Conservation (phyloP, 2,888 invertebrate genomes). For the Seladonia tumulorum region DNA sequence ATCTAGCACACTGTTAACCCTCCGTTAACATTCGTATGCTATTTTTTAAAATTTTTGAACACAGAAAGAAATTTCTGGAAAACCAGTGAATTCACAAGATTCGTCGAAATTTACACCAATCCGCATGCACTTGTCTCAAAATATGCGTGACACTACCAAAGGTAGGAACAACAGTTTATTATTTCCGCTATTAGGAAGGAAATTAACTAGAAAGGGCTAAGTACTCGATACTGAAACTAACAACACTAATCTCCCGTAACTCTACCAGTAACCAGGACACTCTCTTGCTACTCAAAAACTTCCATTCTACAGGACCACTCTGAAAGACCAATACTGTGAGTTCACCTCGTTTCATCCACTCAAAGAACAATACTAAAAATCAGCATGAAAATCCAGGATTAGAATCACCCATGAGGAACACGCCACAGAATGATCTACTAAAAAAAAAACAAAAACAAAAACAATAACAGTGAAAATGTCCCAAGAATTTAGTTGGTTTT, state of each 20-base stretch:
- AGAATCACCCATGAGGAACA: background rate
- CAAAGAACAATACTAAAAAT: background rate
- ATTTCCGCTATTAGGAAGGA: background rate
- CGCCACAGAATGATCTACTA: background rate
- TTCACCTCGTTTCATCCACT: background rate
- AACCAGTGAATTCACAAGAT: constrained; percentile 20
- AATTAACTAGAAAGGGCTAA: background rate
- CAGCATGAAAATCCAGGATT: background rate
- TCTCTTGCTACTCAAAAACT: background rate
- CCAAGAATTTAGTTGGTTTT: constrained; percentile 16
- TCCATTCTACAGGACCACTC: background rate
- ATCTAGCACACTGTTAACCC: too few relatives aligned
- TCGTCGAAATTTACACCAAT: constrained; percentile 8
- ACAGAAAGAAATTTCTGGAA: too few relatives aligned
- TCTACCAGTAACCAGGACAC: too few relatives aligned
- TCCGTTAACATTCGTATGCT: too few relatives aligned
- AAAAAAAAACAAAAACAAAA: constrained; percentile 1
- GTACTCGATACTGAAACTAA: background rate
- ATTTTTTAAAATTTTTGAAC: too few relatives aligned
- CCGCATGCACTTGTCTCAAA: constrained; percentile 36
- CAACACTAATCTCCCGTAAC: background rate
- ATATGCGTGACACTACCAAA: background rate
- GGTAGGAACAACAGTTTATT: background rate
- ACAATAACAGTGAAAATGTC: background rate
- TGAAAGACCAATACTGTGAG: background rate